Percentiles rank a stretch among this genome's conserved stretches.
These are phyloP conservation scores for Drosophila crucigera DNA, from an alignment of 2,888 invertebrate genomes.

Conservation along the genomic window DNA sequence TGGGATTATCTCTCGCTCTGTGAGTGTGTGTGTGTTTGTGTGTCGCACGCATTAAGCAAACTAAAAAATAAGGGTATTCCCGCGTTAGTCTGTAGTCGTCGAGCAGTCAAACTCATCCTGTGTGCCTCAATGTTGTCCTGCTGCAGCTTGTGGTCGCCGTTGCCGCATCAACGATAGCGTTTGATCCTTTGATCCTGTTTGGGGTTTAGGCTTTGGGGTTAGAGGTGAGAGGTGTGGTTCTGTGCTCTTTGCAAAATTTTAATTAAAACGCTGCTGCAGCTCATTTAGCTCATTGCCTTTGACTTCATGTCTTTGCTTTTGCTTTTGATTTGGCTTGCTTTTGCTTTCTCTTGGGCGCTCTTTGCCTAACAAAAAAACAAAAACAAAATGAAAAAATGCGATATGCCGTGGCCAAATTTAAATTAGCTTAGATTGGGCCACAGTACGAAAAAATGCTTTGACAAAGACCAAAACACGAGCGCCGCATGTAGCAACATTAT, in stretches of 20 bases:
- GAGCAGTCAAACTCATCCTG: constrained; percentile 1
- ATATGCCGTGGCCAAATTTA: constrained; percentile 66
- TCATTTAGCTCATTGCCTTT: constrained; percentile 55
- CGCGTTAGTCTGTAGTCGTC: background rate
- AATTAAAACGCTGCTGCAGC: constrained; percentile 69
- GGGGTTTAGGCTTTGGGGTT: constrained; percentile 10
- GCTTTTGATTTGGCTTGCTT: constrained; percentile 26
- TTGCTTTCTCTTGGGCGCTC: constrained; percentile 23
- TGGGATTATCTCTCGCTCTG: constrained; percentile 71
- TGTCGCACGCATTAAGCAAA: constrained; percentile 37
- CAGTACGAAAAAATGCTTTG: constrained; percentile 59
- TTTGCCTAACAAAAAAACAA: background rate
- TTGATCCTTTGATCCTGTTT: constrained; percentile 69
- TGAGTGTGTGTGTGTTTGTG: constrained; percentile 11
- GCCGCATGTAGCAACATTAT: constrained; percentile 52
- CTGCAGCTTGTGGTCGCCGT: constrained; percentile 76
- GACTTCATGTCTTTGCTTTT: constrained; percentile 50
- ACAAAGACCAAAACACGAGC: constrained; percentile 34
- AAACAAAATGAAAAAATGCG: constrained; percentile 4
- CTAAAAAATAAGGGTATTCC: background rate
- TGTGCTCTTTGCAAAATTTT: constrained; percentile 50
- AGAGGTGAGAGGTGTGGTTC: background rate
- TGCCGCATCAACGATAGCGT: constrained; percentile 70
- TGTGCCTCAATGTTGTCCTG: constrained; percentile 10
- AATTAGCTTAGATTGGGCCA: constrained; percentile 73